phyloP scores from a whole-genome alignment of 2,113 vertebrate species.

The Vanacampus margaritifer region DNA sequence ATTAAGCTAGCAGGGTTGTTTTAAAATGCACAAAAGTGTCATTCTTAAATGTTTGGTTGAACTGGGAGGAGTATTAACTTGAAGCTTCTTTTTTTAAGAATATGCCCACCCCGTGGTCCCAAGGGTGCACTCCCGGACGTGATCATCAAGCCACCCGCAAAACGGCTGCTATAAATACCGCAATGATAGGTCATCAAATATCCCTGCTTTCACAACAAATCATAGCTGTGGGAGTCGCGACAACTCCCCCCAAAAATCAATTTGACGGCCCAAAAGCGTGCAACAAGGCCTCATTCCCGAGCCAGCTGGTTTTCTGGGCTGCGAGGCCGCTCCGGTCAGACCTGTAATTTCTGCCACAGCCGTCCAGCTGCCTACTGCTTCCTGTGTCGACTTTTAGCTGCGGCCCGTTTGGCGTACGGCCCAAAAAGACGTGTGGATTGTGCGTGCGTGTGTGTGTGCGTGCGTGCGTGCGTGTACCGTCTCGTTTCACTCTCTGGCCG shows the following conservation, averaged over 20 bases:
- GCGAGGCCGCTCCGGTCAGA: conserved; percentile 53
- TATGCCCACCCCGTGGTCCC: background rate
- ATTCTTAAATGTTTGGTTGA: too few species aligned
- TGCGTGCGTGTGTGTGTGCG: conserved; percentile 40
- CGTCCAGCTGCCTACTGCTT: conserved; percentile 69
- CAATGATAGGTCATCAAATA: conserved; percentile 66
- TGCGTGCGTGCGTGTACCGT: conserved; percentile 42
- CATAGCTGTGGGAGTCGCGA: conserved; percentile 49
- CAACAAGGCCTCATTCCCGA: conserved; percentile 44
- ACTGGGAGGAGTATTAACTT: too few species aligned
- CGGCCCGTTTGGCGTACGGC: conserved; percentile 46
- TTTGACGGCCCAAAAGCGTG: conserved; percentile 58
- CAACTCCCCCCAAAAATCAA: conserved; percentile 28
- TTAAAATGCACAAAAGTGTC: too few species aligned
- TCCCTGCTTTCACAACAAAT: conserved; percentile 67
- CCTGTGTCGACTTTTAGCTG: conserved; percentile 75
- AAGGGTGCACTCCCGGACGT: conserved; percentile 36
- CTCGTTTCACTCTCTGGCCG: conserved; percentile 72
- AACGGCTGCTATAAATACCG: conserved; percentile 56
- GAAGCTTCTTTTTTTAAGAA: too few species aligned
- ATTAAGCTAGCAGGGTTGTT: background rate
- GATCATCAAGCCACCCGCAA: conserved; percentile 43
- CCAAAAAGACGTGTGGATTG: conserved; percentile 58
- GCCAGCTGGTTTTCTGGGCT: conserved; percentile 63
- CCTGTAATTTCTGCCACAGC: conserved; percentile 71